Base-by-base conservation (phyloP, 2,113 vertebrate genomes). In the Leptodactylus fuscus region DNA sequence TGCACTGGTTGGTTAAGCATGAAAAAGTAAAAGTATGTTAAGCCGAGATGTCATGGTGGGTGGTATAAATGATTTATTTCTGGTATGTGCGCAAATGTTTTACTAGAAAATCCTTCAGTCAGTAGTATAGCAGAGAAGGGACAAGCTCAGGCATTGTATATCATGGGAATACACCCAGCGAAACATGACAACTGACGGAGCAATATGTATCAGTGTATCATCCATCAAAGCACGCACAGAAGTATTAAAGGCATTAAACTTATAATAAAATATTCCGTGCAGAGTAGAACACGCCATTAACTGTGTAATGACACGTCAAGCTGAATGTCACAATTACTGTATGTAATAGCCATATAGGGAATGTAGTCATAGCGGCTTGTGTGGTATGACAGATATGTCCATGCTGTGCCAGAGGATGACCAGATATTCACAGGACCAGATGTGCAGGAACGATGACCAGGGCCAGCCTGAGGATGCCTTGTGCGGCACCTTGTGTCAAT, bases 61-160 rank as follows among this genome's bases (percentile, higher is more conserved):
- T 32, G 48, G 24, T 11, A 6, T 9, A 29, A 78, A 18, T 55
- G 75, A 55, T 36, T 58, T 78, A 55, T 78, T 38, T 77, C 12
- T 78, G 75, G 27, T 55, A 58, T 38, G 75, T 78, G 49, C n/a
- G 75, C 32, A 53, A 78, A 77, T 34, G 48, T 77, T 77, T 77
- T 48, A 34, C 48, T 53, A 77, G 48, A 53, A 53, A 77, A 78
- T 78, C 36, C 32, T 24, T 78, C 51, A 22, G 8, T 48, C 44
- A 46, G n/a, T 24, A 46, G 12, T 41, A 24, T 3, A 74, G 22
- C 41, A 16, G 5, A 29, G n/a, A 36, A 1, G 20, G 49, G 75
- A 55, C 75, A 78, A 78, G 75, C 34, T 55, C 51, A 53, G 49
- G 32, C 71, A 48, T 48, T 27, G 41, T 9, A 48, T 27, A 27